Conservation (phyloP, 2,113 vertebrate genomes). For the Emydura subglobosa region DNA sequence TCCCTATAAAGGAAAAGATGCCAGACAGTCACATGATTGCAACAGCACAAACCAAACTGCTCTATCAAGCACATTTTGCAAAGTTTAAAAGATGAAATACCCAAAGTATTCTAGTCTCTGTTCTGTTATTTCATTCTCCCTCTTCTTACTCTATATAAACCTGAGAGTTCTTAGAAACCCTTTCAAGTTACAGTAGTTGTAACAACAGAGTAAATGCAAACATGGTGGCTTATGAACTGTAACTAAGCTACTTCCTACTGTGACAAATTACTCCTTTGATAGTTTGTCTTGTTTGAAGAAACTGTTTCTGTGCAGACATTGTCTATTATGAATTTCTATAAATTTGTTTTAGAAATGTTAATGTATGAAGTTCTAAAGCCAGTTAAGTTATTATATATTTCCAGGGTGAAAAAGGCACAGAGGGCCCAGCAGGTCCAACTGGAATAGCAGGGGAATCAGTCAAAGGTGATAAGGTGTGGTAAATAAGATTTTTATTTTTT, state of each 20-base stretch:
- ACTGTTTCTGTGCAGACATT: background rate
- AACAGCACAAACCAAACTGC: background rate
- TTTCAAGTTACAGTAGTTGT: background rate
- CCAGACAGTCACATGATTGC: background rate
- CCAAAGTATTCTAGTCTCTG: background rate
- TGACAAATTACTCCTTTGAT: background rate
- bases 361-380: background rate
- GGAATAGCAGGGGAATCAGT: slow-evolving; percentile 80
- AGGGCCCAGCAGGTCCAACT: slow-evolving; percentile 79
- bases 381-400: slow-evolving; percentile 46
- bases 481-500: background rate
- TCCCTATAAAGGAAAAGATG: slow-evolving; percentile 12
- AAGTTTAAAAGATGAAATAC: background rate
- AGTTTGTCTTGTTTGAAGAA: background rate
- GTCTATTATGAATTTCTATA: background rate
- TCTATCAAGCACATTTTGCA: background rate
- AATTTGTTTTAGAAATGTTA: background rate
- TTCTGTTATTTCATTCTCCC: background rate
- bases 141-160: background rate
- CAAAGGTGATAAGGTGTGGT: slow-evolving; percentile 88
- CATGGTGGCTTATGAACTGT: background rate
- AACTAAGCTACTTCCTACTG: background rate
- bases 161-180: background rate
- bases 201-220: background rate
- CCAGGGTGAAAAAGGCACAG: slow-evolving; percentile 88